Conservation (phyloP, 2,888 invertebrate species). For the Chaetogeoica ovagalla region DNA sequence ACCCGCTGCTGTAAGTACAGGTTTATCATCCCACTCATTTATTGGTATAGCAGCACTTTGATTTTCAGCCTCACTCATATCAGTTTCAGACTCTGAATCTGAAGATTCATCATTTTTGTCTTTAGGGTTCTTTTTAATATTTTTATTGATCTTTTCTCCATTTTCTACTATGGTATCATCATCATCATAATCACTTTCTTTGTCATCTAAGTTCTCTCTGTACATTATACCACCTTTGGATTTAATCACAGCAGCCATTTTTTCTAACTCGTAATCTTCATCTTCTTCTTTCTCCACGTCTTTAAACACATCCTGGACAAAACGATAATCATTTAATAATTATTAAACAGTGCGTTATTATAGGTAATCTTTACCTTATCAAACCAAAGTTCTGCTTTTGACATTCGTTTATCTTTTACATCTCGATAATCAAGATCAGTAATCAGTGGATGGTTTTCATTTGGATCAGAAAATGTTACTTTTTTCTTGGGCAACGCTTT, state of each 20-base stretch:
- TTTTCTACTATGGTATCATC: slow-evolving; percentile 57
- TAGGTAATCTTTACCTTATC: slow-evolving; percentile 66
- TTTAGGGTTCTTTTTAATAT: slow-evolving; percentile 55
- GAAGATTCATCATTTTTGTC: slow-evolving; percentile 58
- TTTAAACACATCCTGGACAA: slow-evolving; percentile 60
- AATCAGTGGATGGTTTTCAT: slow-evolving; percentile 70
- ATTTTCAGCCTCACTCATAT: slow-evolving; percentile 56
- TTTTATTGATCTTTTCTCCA: slow-evolving; percentile 55
- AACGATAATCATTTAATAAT: slow-evolving; percentile 50
- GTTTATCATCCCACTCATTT: slow-evolving; percentile 54
- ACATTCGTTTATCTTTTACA: slow-evolving; percentile 71
- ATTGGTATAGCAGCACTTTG: slow-evolving; percentile 57
- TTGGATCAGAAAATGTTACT: slow-evolving; percentile 55
- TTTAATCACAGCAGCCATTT: slow-evolving; percentile 63
- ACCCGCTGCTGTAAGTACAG: slow-evolving; percentile 47
- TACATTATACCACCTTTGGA: slow-evolving; percentile 54
- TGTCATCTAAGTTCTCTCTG: slow-evolving; percentile 61
- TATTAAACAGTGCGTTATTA: not conserved
- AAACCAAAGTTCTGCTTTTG: slow-evolving; percentile 85
- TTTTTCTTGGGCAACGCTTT: slow-evolving; percentile 56
- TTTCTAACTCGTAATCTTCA: slow-evolving; percentile 84
- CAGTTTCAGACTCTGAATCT: slow-evolving; percentile 58
- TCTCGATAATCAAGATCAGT: slow-evolving; percentile 79
- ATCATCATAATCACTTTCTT: slow-evolving; percentile 61
- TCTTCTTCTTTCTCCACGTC: slow-evolving; percentile 80